These are phyloP conservation scores for Catostomus latipinnis DNA, from an alignment of 2,797 vertebrate species.

Conservation along the genomic window DNA sequence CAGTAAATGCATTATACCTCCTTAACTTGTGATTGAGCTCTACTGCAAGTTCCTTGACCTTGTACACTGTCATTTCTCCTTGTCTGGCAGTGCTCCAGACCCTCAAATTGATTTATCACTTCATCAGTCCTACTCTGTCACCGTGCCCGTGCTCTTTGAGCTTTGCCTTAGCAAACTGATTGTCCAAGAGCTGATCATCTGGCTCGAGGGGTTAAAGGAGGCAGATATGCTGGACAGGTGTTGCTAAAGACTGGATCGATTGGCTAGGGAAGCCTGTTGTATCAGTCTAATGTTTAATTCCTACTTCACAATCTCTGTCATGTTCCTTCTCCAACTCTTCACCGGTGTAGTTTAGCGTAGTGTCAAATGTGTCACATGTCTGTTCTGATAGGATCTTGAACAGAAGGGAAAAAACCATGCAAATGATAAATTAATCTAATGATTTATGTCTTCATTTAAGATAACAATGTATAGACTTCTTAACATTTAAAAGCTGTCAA, in stretches of 20 bases:
- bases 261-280: background rate
- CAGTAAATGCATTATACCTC: slow-evolving; percentile 16
- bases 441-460: no score
- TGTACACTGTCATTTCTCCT: background rate
- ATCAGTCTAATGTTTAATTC: background rate
- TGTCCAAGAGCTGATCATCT: background rate
- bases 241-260: background rate
- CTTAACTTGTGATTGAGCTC: background rate
- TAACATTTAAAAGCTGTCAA: no score
- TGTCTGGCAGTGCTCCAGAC: slow-evolving; percentile 30
- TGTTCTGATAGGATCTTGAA: background rate
- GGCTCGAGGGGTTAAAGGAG: no score
- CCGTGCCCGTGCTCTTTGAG: slow-evolving; percentile 7
- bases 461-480: no score
- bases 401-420: no score
- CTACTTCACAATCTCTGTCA: background rate
- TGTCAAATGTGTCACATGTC: background rate
- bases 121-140: slow-evolving; percentile 24
- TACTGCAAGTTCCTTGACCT: slow-evolving; percentile 16
- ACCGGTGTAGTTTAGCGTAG: background rate
- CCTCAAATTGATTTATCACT: slow-evolving; percentile 34
- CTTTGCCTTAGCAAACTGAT: slow-evolving; percentile 32
- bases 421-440: background rate
- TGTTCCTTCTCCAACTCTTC: background rate
- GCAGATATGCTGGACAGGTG: no score